Evolutionary conservation across 2,797 vertebrate genomes (phyloP), one percentile per base, ranked within the genome.

Genomic region (Semotilus atromaculatus): DNA sequence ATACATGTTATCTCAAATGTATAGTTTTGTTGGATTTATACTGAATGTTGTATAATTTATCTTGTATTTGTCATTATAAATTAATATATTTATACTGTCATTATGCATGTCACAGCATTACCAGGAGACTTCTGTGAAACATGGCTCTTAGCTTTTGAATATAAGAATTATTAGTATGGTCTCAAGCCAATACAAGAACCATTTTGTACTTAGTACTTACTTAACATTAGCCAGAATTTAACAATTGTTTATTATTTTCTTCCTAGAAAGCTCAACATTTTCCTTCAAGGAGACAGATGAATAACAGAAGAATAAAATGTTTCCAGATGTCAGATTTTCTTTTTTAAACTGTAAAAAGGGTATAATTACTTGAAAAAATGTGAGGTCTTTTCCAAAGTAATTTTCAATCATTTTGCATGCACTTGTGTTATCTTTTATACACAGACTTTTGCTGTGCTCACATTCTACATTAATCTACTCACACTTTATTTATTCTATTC

Each of bases 261-360:
- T 86, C 48, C 75, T 86, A 73, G 60, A 79, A 83, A 86, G 68
- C 38, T 58, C 36, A 7, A 66, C 62, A 67, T 79, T 74, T 83
- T 82, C 26, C 51, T 71, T 81, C 71, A 81, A 79, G 68, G 70
- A 92, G 92, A 94, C 92, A 91, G 88, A 92, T 83, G 89, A 93
- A 93, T 91, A 84, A 90, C 89, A 87, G 68, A 45, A 83, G 82
- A 86, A 90, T 89, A 89, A 92, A 94, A 91, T 81, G 86, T 1
- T 92, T 93, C 93, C 93, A 94, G 92, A 94, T 95, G 93, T 92
- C 90, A 88, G 43, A 86, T 87, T 82, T 86, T 83, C 31, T 77
- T 67, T 45, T 80, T 79, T 79, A 60, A 73, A 72, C 66, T 81
- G 77, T 76, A 83, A 90, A 90, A 83, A 83, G 74, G 58, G 81